These are phyloP conservation scores for Zonitis immaculata DNA, from an alignment of 2,888 invertebrate genomes.

Conservation along the genomic window DNA sequence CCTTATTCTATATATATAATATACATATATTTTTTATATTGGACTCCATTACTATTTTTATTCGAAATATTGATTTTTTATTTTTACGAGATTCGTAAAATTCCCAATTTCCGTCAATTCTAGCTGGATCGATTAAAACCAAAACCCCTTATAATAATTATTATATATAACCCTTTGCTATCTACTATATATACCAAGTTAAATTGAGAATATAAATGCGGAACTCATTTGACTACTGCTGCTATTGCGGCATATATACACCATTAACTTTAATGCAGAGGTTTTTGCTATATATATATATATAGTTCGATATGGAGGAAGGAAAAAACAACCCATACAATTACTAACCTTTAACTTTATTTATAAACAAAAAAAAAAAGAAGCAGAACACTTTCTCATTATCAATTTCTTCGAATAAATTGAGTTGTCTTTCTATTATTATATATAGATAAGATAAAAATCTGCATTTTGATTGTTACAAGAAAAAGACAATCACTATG, in stretches of 20 bases:
- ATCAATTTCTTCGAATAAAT: no score
- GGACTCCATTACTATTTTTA: slow-evolving; percentile 14
- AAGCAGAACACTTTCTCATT: no score
- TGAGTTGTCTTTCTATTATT: background rate
- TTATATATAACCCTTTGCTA: slow-evolving; percentile 25
- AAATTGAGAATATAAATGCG: slow-evolving; percentile 29
- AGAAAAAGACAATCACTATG: slow-evolving; percentile 14
- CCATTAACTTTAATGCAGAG: slow-evolving; percentile 18
- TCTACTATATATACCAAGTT: slow-evolving; percentile 21
- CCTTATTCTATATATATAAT: slow-evolving; percentile 5
- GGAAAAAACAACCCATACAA: no score
- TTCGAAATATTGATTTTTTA: slow-evolving; percentile 10
- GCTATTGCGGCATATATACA: slow-evolving; percentile 25
- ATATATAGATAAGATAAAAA: background rate
- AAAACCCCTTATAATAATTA: slow-evolving; percentile 24
- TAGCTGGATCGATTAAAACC: slow-evolving; percentile 23
- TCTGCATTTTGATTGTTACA: slow-evolving; percentile 19
- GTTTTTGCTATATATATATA: no score
- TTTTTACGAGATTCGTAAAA: slow-evolving; percentile 1
- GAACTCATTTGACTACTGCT: slow-evolving; percentile 26
- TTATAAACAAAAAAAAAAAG: no score
- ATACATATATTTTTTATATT: no score
- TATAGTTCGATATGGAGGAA: no score
- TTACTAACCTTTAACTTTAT: no score
- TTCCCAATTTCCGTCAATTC: slow-evolving; percentile 18